Evolutionary conservation across 1,140 invertebrate species (phyloP), one percentile per base, ranked within the genome.

Genomic region (Diabrotica virgifera): DNA sequence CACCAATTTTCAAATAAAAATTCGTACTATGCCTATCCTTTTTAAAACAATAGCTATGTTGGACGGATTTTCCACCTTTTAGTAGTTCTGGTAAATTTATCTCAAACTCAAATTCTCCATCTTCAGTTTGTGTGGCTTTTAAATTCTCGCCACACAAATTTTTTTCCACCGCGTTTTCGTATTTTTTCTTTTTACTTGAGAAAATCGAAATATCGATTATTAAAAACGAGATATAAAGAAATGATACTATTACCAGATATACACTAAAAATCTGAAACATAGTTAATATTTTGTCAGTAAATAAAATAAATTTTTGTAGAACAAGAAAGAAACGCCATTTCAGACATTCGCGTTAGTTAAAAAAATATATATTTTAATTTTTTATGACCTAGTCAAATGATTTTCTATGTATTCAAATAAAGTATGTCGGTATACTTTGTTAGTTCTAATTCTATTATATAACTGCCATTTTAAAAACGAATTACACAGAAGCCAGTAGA

Each of bases 1-100:
- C 88, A 67, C 89, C 89, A 67, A 89, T 79, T 81, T 90, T 90
- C 5, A 90, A 81, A 76, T 89, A 91, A 75, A 90, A 88, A 71
- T 86, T 89, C 6, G 86, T 87, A 55, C 86, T 85, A 76, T 90
- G 88, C 63, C 87, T 77, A 53, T 85, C 86, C 53, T 80, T 80
- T 65, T 80, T 85, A 76, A 86, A 88, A 75, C 84, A 87, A 73
- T 87, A 87, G 67, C 81, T 74, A 69, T 85, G 85, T 64, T 76
- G 50, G 40, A 74, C 9, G 72, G 77, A 5, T 78, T 66, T 60
- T 40, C 67, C 60, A 54, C 75, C 5, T 59, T 64, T 36, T 72
- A 77, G 5, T 74, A 79, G 12, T 75, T 80, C 36, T 64, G 79
- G 63, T 72, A 82, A 6, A 67, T 78, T 52, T 71, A 79, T 66